Conservation (phyloP, 2,888 invertebrate species). For the Entomobrya proxima region DNA sequence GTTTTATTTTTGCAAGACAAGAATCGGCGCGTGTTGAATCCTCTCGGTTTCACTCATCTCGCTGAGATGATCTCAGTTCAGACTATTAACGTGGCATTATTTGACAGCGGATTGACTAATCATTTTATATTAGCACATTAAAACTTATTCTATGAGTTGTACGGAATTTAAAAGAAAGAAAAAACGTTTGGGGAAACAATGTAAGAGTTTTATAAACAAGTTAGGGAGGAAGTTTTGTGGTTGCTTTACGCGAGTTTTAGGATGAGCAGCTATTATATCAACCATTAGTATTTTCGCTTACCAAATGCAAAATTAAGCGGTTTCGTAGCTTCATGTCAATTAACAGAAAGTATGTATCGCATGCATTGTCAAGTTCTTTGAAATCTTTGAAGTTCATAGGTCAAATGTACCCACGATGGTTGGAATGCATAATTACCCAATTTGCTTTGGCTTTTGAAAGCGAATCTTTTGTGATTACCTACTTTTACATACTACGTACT, state of each 20-base stretch:
- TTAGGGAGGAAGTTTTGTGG: too few species aligned
- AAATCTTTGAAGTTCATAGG: conserved; percentile 35
- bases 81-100: background rate
- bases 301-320: too few species aligned
- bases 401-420: background rate
- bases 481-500: background rate
- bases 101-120: background rate
- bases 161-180: too few species aligned
- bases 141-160: too few species aligned
- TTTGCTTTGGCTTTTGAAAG: conserved; percentile 52
- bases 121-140: too few species aligned
- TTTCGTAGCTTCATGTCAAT: background rate
- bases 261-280: too few species aligned
- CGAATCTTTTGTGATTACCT: background rate
- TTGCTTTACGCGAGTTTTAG: too few species aligned
- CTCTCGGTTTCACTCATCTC: conserved; percentile 50
- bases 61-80: background rate
- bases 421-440: conserved; percentile 43
- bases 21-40: conserved; percentile 42
- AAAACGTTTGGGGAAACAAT: too few species aligned
- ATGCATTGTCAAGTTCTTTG: too few species aligned
- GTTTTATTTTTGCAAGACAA: conserved; percentile 38
- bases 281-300: too few species aligned
- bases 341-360: background rate
- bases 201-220: too few species aligned